phyloP scores from a whole-genome alignment of 2,888 invertebrate genomes.

The Lydus trimaculatus region DNA sequence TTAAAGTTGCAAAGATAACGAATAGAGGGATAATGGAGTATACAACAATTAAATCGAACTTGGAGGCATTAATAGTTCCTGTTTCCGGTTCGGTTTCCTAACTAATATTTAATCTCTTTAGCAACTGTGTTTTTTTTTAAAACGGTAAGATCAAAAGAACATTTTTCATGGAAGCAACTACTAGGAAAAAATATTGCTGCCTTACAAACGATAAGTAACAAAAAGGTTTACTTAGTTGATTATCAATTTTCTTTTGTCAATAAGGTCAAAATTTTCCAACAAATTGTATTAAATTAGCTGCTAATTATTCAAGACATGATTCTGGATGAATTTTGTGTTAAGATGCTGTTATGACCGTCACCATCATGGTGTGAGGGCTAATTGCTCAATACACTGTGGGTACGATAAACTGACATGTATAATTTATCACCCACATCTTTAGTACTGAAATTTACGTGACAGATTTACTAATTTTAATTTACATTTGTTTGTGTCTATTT shows the following conservation, averaged over 20 bases:
- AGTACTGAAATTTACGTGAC: background rate
- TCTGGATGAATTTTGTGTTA: background rate
- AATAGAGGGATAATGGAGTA: background rate
- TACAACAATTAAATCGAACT: background rate
- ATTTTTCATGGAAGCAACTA: no score
- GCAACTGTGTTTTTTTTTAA: background rate
- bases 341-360: conserved; percentile 1
- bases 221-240: no score
- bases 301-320: conserved; percentile 10
- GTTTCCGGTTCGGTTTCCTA: background rate
- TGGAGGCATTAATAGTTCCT: background rate
- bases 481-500: background rate
- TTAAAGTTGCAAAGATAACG: background rate
- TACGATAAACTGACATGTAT: background rate
- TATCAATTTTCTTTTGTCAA: background rate
- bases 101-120: background rate
- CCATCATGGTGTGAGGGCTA: background rate
- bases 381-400: background rate
- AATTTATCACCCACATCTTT: conserved; percentile 9
- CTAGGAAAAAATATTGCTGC: background rate
- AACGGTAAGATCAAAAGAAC: background rate
- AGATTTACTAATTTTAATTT: background rate
- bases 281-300: background rate
- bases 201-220: no score
- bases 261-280: background rate